Evolutionary conservation across 2,888 invertebrate species (phyloP).

Genomic region (Pollenia angustigena): DNA sequence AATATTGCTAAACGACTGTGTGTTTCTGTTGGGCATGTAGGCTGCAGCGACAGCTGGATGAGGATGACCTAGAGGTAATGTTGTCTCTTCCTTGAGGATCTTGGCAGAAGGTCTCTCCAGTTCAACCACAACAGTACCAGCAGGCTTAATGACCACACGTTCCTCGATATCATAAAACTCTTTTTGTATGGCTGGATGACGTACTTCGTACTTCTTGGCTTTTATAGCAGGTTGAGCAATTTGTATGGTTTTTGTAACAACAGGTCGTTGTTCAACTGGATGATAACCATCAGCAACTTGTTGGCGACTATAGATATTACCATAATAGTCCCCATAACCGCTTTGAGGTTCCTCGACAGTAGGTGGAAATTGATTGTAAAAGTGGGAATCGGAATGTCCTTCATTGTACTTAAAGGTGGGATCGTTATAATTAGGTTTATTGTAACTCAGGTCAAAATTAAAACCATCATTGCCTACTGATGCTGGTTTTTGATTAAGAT

Average conservation of each 20-base stretch:
- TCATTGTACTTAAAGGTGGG: conserved; percentile 75
- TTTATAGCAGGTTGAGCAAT: conserved; percentile 86
- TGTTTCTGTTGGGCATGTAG: conserved; percentile 77
- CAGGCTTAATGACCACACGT: conserved; percentile 86
- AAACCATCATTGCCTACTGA: conserved; percentile 62
- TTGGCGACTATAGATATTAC: conserved; percentile 62
- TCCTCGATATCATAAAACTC: conserved; percentile 88
- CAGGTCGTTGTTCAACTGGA: conserved; percentile 80
- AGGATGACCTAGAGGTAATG: conserved; percentile 80
- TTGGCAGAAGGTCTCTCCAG: conserved; percentile 86
- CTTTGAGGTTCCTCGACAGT: conserved; percentile 75
- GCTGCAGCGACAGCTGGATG: conserved; percentile 81
- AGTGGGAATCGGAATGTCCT: conserved; percentile 73
- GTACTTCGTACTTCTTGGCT: conserved; percentile 86
- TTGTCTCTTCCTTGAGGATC: conserved; percentile 84
- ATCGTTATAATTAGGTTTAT: conserved; percentile 77
- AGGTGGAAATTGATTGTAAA: conserved; percentile 79
- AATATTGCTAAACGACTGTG: conserved; percentile 61
- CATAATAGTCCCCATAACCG: conserved; percentile 76
- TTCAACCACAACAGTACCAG: conserved; percentile 87
- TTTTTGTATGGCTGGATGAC: conserved; percentile 87
- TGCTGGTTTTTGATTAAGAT: conserved; percentile 45
- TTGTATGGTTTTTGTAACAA: conserved; percentile 86
- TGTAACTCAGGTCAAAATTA: conserved; percentile 76
- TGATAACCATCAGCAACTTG: conserved; percentile 75